phyloP scores from a whole-genome alignment of 2,113 vertebrate genomes.

The Dolichotis patagonum region DNA sequence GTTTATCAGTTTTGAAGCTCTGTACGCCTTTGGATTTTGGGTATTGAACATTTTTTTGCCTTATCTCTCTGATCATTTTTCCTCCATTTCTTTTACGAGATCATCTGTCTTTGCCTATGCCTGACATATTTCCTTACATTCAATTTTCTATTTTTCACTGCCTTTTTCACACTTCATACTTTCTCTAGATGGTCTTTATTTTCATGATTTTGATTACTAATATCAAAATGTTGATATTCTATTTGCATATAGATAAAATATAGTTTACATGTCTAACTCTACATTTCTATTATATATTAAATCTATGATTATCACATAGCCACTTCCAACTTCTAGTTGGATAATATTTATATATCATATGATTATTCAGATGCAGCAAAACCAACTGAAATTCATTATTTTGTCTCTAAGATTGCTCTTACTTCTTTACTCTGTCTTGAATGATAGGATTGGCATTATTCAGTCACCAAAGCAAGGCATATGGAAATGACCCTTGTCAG shows the following conservation, averaged over 20 bases:
- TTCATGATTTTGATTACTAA: not conserved
- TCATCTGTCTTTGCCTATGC: not conserved
- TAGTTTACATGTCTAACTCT: not conserved
- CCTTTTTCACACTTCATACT: not conserved
- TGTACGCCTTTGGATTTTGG: not conserved
- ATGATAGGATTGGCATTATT: not conserved
- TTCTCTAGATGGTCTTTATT: not conserved
- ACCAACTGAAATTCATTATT: not conserved
- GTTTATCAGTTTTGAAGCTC: not conserved
- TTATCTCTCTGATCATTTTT: not conserved
- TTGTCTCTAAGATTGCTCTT: not conserved
- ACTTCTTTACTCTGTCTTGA: constrained; percentile 14
- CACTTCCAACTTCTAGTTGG: not conserved
- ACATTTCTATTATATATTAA: not conserved
- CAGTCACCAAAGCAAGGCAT: not conserved
- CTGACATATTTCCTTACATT: not conserved
- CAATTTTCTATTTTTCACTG: not conserved
- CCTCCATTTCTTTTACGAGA: not conserved
- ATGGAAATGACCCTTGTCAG: not conserved
- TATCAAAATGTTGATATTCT: not conserved
- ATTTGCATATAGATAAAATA: no score
- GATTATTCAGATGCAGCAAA: not conserved
- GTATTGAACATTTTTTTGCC: not conserved
- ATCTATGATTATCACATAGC: not conserved
- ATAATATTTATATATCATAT: not conserved